phyloP scores from a whole-genome alignment of 2,888 invertebrate genomes.

The Cosmia pyralina region DNA sequence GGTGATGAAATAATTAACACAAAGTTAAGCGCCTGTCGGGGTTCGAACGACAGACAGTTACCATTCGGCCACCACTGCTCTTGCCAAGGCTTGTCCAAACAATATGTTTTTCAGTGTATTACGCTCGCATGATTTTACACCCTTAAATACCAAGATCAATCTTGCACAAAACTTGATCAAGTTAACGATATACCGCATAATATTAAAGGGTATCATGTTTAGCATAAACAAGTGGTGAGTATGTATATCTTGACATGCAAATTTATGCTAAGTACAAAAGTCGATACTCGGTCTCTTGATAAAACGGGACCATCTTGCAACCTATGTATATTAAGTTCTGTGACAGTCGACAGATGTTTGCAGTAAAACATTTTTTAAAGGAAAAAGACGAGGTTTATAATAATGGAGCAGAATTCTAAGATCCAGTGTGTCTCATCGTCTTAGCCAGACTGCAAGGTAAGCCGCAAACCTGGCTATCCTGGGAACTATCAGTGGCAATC shows the following conservation, averaged over 20 bases:
- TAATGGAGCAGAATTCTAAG: not conserved
- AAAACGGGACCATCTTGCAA: slow-evolving; percentile 59
- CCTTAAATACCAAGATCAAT: slow-evolving; percentile 48
- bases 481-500: too few species aligned
- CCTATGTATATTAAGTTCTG: slow-evolving; percentile 58
- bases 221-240: slow-evolving; percentile 76
- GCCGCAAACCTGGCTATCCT: too few species aligned
- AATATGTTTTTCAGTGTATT: not conserved
- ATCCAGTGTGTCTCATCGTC: too few species aligned
- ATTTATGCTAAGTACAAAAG: slow-evolving; percentile 88
- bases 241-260: slow-evolving; percentile 83
- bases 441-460: too few species aligned
- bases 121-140: not conserved
- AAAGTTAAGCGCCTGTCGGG: too few species aligned
- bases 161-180: slow-evolving; percentile 62
- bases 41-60: too few species aligned
- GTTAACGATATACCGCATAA: slow-evolving; percentile 71
- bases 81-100: not conserved
- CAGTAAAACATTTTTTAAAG: slow-evolving; percentile 24
- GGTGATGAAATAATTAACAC: too few species aligned
- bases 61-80: too few species aligned
- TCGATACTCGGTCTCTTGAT: slow-evolving; percentile 81
- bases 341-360: slow-evolving; percentile 27
- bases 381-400: not conserved
- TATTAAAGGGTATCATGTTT: slow-evolving; percentile 74